Conservation (phyloP, 2,113 vertebrate species). For the Pteropus alecto region DNA sequence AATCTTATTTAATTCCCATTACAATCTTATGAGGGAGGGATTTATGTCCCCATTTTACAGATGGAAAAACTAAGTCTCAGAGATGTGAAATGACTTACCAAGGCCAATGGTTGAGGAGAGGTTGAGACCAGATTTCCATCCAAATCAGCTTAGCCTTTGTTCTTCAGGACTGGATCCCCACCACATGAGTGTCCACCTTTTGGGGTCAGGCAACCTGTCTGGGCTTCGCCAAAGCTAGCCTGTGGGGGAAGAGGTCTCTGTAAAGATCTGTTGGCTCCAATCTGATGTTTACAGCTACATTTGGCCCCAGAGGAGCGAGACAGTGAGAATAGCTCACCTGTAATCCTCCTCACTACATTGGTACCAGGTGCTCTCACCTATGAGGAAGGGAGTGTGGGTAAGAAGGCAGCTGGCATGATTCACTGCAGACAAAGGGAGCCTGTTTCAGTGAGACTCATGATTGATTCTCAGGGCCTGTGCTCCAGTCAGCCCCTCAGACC, state of each 20-base stretch:
- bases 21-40: neutral
- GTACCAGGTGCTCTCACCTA: rapidly evolving
- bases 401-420: too few species aligned
- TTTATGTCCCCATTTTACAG: neutral
- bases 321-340: rapidly evolving
- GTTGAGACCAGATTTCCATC: neutral
- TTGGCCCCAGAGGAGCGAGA: neutral
- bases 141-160: neutral
- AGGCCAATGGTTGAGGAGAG: neutral
- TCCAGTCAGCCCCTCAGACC: neutral
- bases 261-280: neutral
- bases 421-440: neutral
- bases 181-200: too few species aligned
- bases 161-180: neutral
- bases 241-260: neutral
- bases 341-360: neutral
- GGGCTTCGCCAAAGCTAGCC: neutral
- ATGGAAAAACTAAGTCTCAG: neutral
- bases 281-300: neutral
- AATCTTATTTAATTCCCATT: neutral
- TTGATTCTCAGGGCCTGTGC: neutral
- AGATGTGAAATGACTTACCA: neutral
- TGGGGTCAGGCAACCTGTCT: neutral
- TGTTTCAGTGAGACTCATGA: rapidly evolving
- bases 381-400: neutral